Percentiles rank a stretch among this genome's conserved stretches.
Conservation (phyloP, 2,113 vertebrate genomes). For the Sceloporus undulatus region DNA sequence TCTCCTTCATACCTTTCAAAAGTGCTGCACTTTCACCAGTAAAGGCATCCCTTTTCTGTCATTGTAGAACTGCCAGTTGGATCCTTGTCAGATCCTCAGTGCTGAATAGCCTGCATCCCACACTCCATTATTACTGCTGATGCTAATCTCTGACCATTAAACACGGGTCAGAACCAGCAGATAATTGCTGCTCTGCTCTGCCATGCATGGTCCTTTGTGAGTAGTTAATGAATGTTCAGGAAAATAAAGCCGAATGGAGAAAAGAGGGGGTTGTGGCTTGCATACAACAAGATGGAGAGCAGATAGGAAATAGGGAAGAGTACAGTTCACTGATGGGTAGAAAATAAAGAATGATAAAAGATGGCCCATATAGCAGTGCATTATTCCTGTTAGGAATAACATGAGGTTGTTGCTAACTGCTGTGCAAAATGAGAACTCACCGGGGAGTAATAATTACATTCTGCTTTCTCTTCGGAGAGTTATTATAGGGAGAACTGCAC, state of each 20-base stretch:
- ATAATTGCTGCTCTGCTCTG: conserved; percentile 74
- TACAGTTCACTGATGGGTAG: conserved; percentile 56
- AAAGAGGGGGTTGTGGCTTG: conserved; percentile 74
- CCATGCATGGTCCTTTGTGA: conserved; percentile 76
- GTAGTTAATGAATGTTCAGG: conserved; percentile 75
- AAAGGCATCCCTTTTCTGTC: conserved; percentile 42
- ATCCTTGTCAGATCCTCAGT: conserved; percentile 63
- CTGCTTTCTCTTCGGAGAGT: not conserved
- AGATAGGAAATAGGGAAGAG: conserved; percentile 65
- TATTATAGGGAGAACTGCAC: not conserved
- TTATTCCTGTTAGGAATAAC: conserved; percentile 46
- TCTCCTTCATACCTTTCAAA: conserved; percentile 19
- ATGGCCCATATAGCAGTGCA: conserved; percentile 29
- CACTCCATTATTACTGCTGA: conserved; percentile 74
- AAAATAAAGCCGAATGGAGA: conserved; percentile 76
- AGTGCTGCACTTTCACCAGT: conserved; percentile 34
- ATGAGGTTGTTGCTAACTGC: conserved; percentile 12
- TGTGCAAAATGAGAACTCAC: not conserved
- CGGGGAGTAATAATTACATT: not conserved
- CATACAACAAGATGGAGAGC: conserved; percentile 70
- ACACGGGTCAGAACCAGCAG: conserved; percentile 74
- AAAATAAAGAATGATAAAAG: conserved; percentile 62
- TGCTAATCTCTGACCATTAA: conserved; percentile 72
- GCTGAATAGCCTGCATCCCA: conserved; percentile 50
- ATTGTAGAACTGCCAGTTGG: conserved; percentile 39